Conservation (phyloP, 2,888 invertebrate species). For the Mythimna ferrago region DNA sequence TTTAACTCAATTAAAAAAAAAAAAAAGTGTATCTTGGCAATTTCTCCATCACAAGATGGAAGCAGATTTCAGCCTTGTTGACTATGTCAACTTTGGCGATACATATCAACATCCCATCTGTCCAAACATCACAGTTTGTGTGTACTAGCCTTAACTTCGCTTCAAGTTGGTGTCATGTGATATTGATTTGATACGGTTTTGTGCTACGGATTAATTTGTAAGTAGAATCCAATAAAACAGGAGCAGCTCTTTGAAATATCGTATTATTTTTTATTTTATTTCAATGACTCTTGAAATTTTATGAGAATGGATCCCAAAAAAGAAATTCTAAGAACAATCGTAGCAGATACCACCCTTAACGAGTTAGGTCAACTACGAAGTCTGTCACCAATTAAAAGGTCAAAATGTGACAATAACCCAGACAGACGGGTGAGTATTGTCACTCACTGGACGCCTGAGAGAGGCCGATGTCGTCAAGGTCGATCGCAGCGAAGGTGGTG, state of each 20-base stretch:
- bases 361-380: too few relatives aligned
- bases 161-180: slow-evolving; percentile 45
- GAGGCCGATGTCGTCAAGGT: too few relatives aligned
- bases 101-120: not conserved
- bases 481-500: too few relatives aligned
- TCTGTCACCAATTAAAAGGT: too few relatives aligned
- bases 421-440: too few relatives aligned
- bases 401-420: too few relatives aligned
- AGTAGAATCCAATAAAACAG: slow-evolving; percentile 20
- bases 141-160: slow-evolving; percentile 14
- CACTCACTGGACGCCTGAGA: too few relatives aligned
- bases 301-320: too few relatives aligned
- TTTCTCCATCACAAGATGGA: not conserved
- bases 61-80: not conserved
- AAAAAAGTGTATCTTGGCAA: not conserved
- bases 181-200: slow-evolving; percentile 46
- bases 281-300: too few relatives aligned
- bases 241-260: slow-evolving; percentile 10
- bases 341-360: too few relatives aligned
- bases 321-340: too few relatives aligned
- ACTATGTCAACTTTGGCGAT: not conserved
- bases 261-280: not conserved
- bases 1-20: too few relatives aligned
- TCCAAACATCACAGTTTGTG: slow-evolving; percentile 7
- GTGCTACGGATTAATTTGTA: slow-evolving; percentile 44